Percentiles rank a stretch among this genome's conserved stretches.
Evolutionary conservation across 2,888 invertebrate species (phyloP).

Genomic region (Polia nebulosa): DNA sequence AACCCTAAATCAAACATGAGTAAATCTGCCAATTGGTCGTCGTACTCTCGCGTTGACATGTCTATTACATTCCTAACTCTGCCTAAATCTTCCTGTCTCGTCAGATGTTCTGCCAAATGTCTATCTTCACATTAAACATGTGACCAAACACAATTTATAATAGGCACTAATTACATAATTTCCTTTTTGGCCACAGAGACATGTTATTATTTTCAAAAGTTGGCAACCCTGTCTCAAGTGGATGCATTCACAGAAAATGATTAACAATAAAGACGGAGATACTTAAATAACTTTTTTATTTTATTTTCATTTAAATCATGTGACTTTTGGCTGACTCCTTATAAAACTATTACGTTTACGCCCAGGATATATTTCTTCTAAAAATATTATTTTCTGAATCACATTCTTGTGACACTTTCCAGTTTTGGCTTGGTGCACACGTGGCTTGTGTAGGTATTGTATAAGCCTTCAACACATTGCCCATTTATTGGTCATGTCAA

Average conservation of each 20-base stretch:
- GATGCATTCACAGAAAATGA: conserved; percentile 59
- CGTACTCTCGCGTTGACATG: conserved; percentile 43
- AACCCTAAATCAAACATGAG: conserved; percentile 36
- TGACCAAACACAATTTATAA: conserved; percentile 45
- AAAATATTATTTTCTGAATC: conserved; percentile 35
- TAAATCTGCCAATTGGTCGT: conserved; percentile 42
- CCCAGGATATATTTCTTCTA: conserved; percentile 14
- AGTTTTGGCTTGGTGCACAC: neutral
- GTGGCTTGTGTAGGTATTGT: neutral
- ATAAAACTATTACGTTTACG: conserved; percentile 37
- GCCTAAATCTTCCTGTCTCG: conserved; percentile 37
- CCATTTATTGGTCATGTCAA: neutral
- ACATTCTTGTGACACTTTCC: conserved; percentile 10
- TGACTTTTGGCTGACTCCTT: conserved; percentile 47
- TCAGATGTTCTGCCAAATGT: conserved; percentile 55
- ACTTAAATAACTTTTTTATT: conserved; percentile 45
- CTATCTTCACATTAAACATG: conserved; percentile 45
- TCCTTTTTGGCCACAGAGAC: conserved; percentile 46
- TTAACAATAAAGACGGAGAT: conserved; percentile 54
- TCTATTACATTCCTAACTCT: conserved; percentile 37
- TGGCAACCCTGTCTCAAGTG: conserved; percentile 62
- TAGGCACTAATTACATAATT: conserved; percentile 49
- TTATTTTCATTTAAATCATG: conserved; percentile 43
- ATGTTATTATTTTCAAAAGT: conserved; percentile 55
- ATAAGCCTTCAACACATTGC: neutral